Base-by-base conservation (phyloP, 2,113 vertebrate genomes). In the Noturus placidus region DNA sequence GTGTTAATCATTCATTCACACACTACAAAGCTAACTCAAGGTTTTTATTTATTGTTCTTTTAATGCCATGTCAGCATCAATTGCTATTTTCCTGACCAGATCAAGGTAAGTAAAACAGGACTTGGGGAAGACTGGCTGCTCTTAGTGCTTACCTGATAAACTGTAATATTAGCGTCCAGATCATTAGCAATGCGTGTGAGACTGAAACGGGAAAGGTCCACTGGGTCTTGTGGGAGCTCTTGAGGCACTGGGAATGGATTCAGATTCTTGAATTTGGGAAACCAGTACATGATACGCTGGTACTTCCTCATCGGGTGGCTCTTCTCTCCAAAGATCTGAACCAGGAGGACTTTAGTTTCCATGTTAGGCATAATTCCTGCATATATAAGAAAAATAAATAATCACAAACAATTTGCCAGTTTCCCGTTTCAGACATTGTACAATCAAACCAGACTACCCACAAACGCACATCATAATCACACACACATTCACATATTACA, bases 281-380 rank as follows among this genome's bases (percentile, higher is more conserved):
- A 95, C 97, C 97, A 98, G 91, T 97, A 97, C 93, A 95, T 93
- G 87, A 98, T 83, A 15, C 97, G 96, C 87, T 96, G 94, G 56
- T 92, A 97, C 92, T 98, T 99, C 52, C 95, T 96, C 69, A 97
- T 91, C 0, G 97, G 97, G 67, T 97, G 95, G 88, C 96, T 93
- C 89, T 94, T 95, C 1, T 92, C 91, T 17, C 97, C 97, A 59
- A 98, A 99, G 65, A 97, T 94, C 93, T 96, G 96, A 33, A 95
- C 69, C 70, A 99, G 92, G 59, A 97, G 94, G 78, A 97, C 96
- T 88, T 96, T 96, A 0, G 97, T 98, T 85, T 97, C 95, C 13
- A 93, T 61, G 88, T 96, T 94, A 54, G 97, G 97, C 89, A 94
- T 93, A 87, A 98, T 65, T 33, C 97, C 97, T 98, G 92, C 25